phyloP scores from a whole-genome alignment of 2,888 invertebrate genomes.

The Ichneumoninae sp. region DNA sequence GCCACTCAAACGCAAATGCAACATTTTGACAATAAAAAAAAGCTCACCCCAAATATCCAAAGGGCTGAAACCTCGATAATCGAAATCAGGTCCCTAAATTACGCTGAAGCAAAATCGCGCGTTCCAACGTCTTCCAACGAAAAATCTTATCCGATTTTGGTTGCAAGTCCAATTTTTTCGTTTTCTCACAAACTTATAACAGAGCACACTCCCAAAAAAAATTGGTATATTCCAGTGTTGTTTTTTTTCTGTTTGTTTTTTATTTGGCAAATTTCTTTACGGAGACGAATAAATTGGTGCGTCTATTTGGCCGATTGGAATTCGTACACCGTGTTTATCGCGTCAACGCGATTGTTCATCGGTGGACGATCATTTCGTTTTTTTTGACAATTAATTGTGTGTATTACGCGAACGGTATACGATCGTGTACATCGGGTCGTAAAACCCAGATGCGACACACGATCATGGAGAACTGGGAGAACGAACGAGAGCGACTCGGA shows the following conservation, averaged over 20 bases:
- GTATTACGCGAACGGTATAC: slow-evolving; percentile 57
- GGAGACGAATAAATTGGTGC: background rate
- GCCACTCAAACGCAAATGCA: too few species aligned
- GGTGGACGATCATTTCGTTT: slow-evolving; percentile 26
- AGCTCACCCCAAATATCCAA: too few species aligned
- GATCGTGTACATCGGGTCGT: slow-evolving; percentile 29
- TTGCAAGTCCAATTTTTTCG: background rate
- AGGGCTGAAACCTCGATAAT: too few species aligned
- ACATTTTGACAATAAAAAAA: too few species aligned
- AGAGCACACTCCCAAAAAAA: background rate
- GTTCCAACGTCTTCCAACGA: background rate
- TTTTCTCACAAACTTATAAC: background rate
- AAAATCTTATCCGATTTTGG: background rate
- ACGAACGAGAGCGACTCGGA: background rate
- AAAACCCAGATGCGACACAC: slow-evolving; percentile 33
- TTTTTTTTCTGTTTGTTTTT: slow-evolving; percentile 11
- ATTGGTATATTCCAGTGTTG: slow-evolving; percentile 6
- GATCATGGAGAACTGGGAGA: background rate
- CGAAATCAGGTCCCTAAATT: too few species aligned
- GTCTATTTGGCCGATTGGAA: background rate
- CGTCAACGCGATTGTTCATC: slow-evolving; percentile 8
- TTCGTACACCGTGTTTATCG: background rate
- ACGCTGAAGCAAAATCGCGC: too few species aligned
- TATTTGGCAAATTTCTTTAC: slow-evolving; percentile 6
- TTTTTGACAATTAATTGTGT: slow-evolving; percentile 61